A percentile compares a stretch with the other conserved stretches of the same genome.
phyloP scores from a whole-genome alignment of 2,888 invertebrate species.

The Bimastos eiseni region DNA sequence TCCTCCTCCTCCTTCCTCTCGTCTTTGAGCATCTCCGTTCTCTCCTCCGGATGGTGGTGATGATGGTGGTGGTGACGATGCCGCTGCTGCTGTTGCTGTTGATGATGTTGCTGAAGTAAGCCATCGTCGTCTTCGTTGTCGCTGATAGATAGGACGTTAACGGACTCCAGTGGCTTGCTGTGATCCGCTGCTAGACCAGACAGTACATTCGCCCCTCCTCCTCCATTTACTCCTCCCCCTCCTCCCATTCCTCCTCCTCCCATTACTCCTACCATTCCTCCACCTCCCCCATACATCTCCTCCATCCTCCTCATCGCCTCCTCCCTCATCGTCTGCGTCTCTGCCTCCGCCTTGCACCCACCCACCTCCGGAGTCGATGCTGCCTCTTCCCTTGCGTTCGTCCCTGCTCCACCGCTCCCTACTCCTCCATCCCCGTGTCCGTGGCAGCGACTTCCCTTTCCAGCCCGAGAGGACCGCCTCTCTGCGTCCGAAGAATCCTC shows the following conservation, averaged over 20 bases:
- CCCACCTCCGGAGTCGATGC: not conserved
- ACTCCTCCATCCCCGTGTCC: not conserved
- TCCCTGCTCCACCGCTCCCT: not conserved
- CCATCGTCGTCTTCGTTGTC: conserved; percentile 2
- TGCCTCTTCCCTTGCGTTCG: not conserved
- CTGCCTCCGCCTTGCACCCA: conserved; percentile 19
- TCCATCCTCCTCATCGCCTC: not conserved
- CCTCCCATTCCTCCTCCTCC: too few species aligned
- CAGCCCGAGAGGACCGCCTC: not conserved
- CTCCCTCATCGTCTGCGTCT: conserved; percentile 22
- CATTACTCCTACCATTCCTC: not conserved
- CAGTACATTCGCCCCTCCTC: not conserved
- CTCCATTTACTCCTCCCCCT: not conserved
- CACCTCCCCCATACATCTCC: not conserved
- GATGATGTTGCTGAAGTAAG: too few species aligned
- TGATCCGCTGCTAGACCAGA: not conserved
- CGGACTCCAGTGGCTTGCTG: not conserved
- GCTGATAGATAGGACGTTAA: not conserved
- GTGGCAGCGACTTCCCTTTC: not conserved
- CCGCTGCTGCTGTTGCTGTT: too few species aligned
- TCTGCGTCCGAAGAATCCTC: not conserved
- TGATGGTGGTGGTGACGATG: too few species aligned
- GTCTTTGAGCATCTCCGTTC: not conserved
- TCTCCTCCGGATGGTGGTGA: too few species aligned
- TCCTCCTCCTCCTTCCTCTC: not conserved